Percentiles rank a stretch among this genome's conserved stretches.
Evolutionary conservation across 1,140 invertebrate species (phyloP).

Genomic region (Drosophila tani): DNA sequence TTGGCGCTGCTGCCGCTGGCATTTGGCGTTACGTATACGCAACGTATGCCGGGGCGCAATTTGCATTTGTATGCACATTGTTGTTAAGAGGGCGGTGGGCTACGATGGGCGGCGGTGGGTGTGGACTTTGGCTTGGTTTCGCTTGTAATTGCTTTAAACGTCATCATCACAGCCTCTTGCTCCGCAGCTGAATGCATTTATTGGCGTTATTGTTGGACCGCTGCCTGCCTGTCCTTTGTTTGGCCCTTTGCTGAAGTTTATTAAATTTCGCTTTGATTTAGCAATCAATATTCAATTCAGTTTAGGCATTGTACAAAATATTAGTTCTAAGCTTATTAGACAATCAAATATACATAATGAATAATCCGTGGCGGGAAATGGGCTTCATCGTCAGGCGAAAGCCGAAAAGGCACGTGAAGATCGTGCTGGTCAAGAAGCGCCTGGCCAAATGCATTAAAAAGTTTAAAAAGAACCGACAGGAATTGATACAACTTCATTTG

Average conservation of each 20-base stretch:
- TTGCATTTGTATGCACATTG: conserved; percentile 82
- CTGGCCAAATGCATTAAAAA: background rate
- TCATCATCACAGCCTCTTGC: conserved; percentile 64
- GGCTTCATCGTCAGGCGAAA: conserved; percentile 5
- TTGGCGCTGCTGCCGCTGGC: conserved; percentile 59
- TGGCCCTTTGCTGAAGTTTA: conserved; percentile 45
- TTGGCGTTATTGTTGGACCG: conserved; percentile 37
- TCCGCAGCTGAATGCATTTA: conserved; percentile 30
- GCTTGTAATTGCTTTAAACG: conserved; percentile 77
- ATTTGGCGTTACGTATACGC: conserved; percentile 79
- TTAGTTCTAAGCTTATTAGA: background rate
- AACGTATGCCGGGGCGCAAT: conserved; percentile 72
- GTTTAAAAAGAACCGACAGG: background rate
- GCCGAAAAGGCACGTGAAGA: background rate
- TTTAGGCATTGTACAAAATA: conserved; percentile 28
- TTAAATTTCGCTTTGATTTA: conserved; percentile 66
- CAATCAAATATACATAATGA: conserved; percentile 22
- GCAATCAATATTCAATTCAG: conserved; percentile 57
- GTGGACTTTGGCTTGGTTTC: conserved; percentile 48
- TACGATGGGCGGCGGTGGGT: conserved; percentile 10
- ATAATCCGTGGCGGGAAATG: conserved; percentile 36
- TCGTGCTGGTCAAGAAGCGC: conserved; percentile 9
- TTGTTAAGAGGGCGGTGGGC: conserved; percentile 41
- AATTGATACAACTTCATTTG: conserved; percentile 3
- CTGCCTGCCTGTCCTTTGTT: conserved; percentile 9